Base-by-base conservation (phyloP, 2,888 invertebrate genomes). In the Drosophila atripex region DNA sequence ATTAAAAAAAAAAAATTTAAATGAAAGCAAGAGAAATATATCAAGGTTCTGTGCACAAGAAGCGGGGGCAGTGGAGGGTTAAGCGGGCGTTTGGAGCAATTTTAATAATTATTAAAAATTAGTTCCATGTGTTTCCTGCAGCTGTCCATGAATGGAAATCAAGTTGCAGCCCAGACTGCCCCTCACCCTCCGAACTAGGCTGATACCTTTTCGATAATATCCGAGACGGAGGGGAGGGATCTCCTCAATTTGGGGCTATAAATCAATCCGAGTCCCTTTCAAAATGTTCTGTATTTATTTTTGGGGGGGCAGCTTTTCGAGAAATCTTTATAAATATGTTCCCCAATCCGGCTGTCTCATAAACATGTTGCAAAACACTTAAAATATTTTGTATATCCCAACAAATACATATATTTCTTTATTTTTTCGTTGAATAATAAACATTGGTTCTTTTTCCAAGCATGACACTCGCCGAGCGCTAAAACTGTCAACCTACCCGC, bases 211-310 rank as follows among this genome's bases (percentile, higher is more conserved):
- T 55, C 64, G 68, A 61, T 76, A 64, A 61, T 78, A 70, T 60
- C 59, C 53, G 50, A 61, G 60, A 66, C 72, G 76, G 25, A 25
- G 28, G 25, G 25, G 25, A 7, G 25, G 65, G 54, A 66, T 73
- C 76, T 73, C 73, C 74, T 80, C 88, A 80, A 80, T 80, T 91
- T 89, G 63, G 71, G 80, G 71, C 74, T 83, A 90, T 90, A 90
- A 90, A 90, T 90, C 90, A 90, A 89, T 90, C 86, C 73, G 50
- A 39, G 77, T 73, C 76, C 86, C 75, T 70, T 70, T 73, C 47
- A 63, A 61, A 61, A 61, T 49, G 60, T 61, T 61, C 64, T 74
- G 71, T 73, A 38, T 64, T 64, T 51, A 65, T 64, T 64, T 65
- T 52, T 21, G 71, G 70, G 65, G 60, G 53, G 5, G 21, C 28